Evolutionary conservation across 2,888 invertebrate genomes (phyloP), one percentile per base, ranked within the genome.

Genomic region (Platynereis dumerilii): DNA sequence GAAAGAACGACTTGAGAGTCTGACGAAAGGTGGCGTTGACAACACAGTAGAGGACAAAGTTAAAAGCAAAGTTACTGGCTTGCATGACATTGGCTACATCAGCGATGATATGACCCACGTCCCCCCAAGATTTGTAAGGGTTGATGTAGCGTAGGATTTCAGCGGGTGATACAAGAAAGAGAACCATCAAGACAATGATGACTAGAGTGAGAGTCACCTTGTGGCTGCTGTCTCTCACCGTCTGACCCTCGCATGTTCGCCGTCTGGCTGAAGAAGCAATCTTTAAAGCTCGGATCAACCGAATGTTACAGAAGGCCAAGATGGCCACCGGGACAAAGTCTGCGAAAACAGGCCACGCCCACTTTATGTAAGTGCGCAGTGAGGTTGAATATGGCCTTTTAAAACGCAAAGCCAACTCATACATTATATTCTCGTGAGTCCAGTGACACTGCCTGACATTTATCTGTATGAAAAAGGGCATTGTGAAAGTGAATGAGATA

Each of bases 1-100:
- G 26, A 54, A 61, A 61, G 52, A 62, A 52, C 27, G 45, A 42
- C 20, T 39, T 28, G n/a, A 62, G 48, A 1, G 91, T 91, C 76
- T 88, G 89, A 42, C 91, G 88, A 81, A 91, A 91, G 77, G 91
- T 91, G 76, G 90, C 89, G 70, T 91, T 91, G 81, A 91, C 91
- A 63, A 91, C 86, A 80, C 90, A 91, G 84, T 91, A 91, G 67
- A 91, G 90, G 82, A 91, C 90, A 85, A 91, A 91, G 39, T 91
- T 91, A 69, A 91, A 58, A 52, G 91, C 91, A 82, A 91, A 91
- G 83, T 91, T 91, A 72, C 34, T 26, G 17, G 67, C 52, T 48
- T 69, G 69, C 27, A 69, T 54, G 29, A 67, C 60, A 48, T 69
- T 69, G 26, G 64, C 48, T 20, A 69, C 66, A 7, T 22, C 27